Base-by-base conservation (phyloP, 64 coral and sea anemone genomes). In the Cladopsammia gracilis region DNA sequence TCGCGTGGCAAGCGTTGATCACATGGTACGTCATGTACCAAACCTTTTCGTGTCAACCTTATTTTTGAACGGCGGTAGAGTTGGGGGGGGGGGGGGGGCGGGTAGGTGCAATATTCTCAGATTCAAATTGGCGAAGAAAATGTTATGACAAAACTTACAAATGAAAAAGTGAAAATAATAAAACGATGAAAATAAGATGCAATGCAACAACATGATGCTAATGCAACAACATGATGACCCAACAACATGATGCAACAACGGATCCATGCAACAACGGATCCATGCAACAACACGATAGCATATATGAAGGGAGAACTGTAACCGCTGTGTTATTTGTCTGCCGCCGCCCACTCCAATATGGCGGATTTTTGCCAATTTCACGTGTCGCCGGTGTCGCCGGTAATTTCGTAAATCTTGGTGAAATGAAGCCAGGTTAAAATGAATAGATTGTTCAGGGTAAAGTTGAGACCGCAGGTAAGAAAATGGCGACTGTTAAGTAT, bases 381-480 rank as follows among this genome's bases (percentile, higher is more conserved):
- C 65, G n/a, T 69, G 65, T 69, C 6, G 34, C 72, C 72, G 72
- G 26, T 75, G 48, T 75, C 12, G 13, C 72, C 72, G 72, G 72
- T 75, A 11, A 73, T 9, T 7, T 75, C 42, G 10, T 13, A 72
- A 44, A 50, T 75, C 72, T 20, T 61, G 79, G 25, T 64, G 42
- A 46, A 45, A 58, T 59, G 77, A 83, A 47, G 34, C 80, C 43
- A 48, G 2, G 16, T 67, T 84, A 7, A 65, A 49, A 84, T 84
- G 80, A 84, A 62, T 84, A 64, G 62, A 49, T 67, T 67, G 20
- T 16, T 84, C 4, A 84, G 45, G 62, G 43, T 84, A 10, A 67
- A 48, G 18, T 10, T 84, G 24, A 84, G 45, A 51, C 43, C 19
- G 19, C 80, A 84, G 80, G 80, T 84, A 62, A 84, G 62, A 67